Conservation (phyloP, 2,113 vertebrate genomes). For the Mustela lutreola region DNA sequence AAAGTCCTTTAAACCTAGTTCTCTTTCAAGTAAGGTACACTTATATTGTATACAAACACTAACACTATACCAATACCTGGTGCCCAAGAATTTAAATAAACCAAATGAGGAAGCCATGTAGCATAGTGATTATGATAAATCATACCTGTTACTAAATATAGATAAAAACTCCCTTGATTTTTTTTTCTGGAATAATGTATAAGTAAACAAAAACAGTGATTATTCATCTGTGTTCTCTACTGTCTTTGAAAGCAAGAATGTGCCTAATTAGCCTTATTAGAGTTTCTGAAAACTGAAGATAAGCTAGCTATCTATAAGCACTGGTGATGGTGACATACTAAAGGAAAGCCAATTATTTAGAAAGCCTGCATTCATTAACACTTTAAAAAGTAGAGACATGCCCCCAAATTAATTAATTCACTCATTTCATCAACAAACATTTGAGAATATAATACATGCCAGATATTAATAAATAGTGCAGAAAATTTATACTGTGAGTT, state of each 20-base stretch:
- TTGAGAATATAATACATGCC: not conserved
- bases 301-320: not conserved
- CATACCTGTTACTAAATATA: not conserved
- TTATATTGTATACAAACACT: not conserved
- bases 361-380: not conserved
- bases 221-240: not conserved
- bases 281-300: not conserved
- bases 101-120: not conserved
- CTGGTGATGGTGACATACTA: not conserved
- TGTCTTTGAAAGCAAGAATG: not conserved
- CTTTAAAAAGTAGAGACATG: not conserved
- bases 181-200: not conserved
- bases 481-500: not conserved
- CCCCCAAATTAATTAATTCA: constrained; percentile 20
- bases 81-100: constrained; percentile 6
- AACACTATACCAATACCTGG: not conserved
- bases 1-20: constrained; percentile 15
- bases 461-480: not conserved
- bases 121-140: not conserved
- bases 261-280: not conserved
- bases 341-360: not conserved
- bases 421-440: constrained; percentile 40
- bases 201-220: constrained; percentile 21
- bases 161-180: not conserved
- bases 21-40: not conserved